Evolutionary conservation across 2,888 invertebrate species (phyloP).

Genomic region (Lepidocyrtinus sp.): DNA sequence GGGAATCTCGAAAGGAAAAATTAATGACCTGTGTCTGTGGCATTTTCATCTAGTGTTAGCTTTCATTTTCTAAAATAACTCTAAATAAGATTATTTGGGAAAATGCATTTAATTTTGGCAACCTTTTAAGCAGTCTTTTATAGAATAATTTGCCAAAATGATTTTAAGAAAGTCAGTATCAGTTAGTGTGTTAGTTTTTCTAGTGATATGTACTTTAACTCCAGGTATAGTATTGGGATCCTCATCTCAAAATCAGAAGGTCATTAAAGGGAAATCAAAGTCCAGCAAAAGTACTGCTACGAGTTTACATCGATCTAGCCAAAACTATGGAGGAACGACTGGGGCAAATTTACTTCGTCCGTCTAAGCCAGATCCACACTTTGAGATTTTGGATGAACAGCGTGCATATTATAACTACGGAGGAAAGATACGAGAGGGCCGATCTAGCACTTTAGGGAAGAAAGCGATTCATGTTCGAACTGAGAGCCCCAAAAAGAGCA

Average conservation of each 20-base stretch:
- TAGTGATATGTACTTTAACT: constrained; percentile 19
- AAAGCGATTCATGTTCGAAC: constrained; percentile 26
- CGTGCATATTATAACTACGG: constrained; percentile 25
- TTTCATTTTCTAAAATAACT: constrained; percentile 35
- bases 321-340: no score
- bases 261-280: constrained; percentile 22
- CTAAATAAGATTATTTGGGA: no score
- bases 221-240: not conserved
- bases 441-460: constrained; percentile 25
- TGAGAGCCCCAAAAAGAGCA: constrained; percentile 11
- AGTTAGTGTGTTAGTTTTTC: constrained; percentile 35
- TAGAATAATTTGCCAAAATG: constrained; percentile 32
- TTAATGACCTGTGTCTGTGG: constrained; percentile 14
- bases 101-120: constrained; percentile 16
- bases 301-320: no score
- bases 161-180: constrained; percentile 17
- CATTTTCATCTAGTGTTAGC: constrained; percentile 3
- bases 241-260: constrained; percentile 21
- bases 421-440: constrained; percentile 43
- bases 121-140: no score
- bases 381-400: constrained; percentile 50
- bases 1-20: not conserved
- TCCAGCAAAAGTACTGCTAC: no score
- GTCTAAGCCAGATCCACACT: constrained; percentile 45
- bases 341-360: constrained; percentile 10